Evolutionary conservation across 2,797 vertebrate species (phyloP).

Genomic region (Telmatherina bonti): DNA sequence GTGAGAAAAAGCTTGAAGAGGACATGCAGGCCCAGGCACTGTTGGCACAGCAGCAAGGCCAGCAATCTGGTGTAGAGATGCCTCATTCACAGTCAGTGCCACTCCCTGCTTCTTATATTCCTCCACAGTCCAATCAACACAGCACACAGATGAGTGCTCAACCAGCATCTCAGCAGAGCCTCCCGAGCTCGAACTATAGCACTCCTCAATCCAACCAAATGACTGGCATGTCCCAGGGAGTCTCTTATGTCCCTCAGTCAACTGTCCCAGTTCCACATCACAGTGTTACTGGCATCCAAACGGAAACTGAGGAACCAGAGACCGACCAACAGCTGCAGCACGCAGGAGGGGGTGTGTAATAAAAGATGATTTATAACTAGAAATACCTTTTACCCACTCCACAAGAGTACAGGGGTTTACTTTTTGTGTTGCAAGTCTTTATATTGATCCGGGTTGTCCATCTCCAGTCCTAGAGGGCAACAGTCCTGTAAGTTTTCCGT

Average conservation of each 20-base stretch:
- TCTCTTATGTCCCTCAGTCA: conserved; percentile 67
- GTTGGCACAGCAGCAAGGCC: conserved; percentile 55
- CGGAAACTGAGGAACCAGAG: conserved; percentile 91
- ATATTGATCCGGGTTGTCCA: background rate
- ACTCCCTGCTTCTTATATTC: conserved; percentile 57
- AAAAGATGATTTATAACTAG: background rate
- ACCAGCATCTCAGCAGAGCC: conserved; percentile 65
- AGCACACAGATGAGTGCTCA: conserved; percentile 79
- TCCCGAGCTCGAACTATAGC: conserved; percentile 66
- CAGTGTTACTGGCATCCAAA: conserved; percentile 80
- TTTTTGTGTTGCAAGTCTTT: background rate
- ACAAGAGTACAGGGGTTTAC: background rate
- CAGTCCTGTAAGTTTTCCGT: no score
- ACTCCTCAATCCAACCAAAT: conserved; percentile 61
- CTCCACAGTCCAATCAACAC: conserved; percentile 68
- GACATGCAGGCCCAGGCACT: conserved; percentile 76
- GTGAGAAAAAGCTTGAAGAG: conserved; percentile 93
- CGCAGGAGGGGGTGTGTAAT: conserved; percentile 64
- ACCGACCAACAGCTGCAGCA: conserved; percentile 90
- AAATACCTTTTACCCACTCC: background rate
- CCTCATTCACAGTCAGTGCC: conserved; percentile 60
- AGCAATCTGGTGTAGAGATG: conserved; percentile 57
- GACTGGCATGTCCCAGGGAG: conserved; percentile 49
- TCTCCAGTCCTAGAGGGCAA: no score
- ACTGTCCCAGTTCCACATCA: conserved; percentile 65